Evolutionary conservation across 2,888 invertebrate genomes (phyloP).

Genomic region (Pristionchus arcanus): DNA sequence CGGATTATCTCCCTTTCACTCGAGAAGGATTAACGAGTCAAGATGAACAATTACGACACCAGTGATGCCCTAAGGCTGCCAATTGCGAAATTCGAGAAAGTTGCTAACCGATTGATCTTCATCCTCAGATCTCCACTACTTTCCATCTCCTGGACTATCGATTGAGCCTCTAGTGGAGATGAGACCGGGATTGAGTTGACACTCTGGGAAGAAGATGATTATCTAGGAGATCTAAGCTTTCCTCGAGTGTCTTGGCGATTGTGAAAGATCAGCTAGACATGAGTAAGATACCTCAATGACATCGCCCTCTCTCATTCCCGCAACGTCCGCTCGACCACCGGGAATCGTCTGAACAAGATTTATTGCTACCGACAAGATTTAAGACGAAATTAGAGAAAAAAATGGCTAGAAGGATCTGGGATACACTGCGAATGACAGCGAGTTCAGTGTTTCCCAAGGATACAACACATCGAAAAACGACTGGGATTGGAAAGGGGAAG

Average conservation of each 20-base stretch:
- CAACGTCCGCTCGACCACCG: slow-evolving; percentile 43
- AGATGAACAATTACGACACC: not conserved
- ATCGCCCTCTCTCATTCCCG: slow-evolving; percentile 49
- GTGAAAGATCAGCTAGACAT: not conserved
- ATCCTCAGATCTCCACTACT: slow-evolving; percentile 26
- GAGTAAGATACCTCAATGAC: slow-evolving; percentile 24
- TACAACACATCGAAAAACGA: not conserved
- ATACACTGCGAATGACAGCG: not conserved
- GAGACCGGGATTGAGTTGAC: slow-evolving; percentile 1
- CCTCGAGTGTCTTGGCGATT: not conserved
- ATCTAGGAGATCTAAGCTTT: not conserved
- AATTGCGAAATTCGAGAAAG: not conserved
- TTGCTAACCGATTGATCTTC: slow-evolving; percentile 23
- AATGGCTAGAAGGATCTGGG: not conserved
- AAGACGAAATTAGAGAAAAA: not conserved
- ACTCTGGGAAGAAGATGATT: slow-evolving; percentile 8
- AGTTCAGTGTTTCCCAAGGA: not conserved
- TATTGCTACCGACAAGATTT: not conserved
- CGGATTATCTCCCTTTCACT: not conserved
- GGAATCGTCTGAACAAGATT: not conserved
- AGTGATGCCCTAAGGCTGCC: not conserved
- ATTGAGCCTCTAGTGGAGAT: slow-evolving; percentile 1
- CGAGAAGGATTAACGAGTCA: not conserved
- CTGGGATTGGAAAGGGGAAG: not conserved
- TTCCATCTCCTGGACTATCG: slow-evolving; percentile 27